phyloP scores from a whole-genome alignment of 2,113 vertebrate genomes.

The Gulo gulo region DNA sequence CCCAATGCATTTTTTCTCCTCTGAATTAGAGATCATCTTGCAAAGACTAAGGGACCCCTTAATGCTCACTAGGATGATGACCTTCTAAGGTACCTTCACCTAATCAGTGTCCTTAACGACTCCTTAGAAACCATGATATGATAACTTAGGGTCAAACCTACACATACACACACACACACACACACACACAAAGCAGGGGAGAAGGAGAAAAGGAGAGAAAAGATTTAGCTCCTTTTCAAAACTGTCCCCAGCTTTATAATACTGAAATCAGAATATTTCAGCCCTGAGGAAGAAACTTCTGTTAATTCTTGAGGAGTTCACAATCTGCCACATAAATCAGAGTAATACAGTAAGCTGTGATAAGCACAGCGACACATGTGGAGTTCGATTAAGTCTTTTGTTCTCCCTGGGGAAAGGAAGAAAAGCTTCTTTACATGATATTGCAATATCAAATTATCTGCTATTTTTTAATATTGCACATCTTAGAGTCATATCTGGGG shows the following conservation, averaged over 20 bases:
- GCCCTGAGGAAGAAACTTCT: conserved; percentile 76
- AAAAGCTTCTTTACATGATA: conserved; percentile 81
- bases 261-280: conserved; percentile 76
- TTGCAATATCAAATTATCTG: conserved; percentile 80
- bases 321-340: conserved; percentile 83
- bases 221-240: conserved; percentile 21
- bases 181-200: no score
- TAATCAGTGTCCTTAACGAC: conserved; percentile 18
- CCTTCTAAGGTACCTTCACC: neutral
- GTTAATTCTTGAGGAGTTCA: conserved; percentile 77
- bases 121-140: neutral
- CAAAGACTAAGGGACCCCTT: neutral
- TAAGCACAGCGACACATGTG: conserved; percentile 78
- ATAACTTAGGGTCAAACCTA: neutral
- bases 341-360: conserved; percentile 82
- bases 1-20: neutral
- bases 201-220: neutral
- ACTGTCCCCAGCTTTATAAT: conserved; percentile 73
- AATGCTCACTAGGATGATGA: neutral
- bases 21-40: neutral
- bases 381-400: conserved; percentile 81
- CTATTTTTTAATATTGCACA: conserved; percentile 73
- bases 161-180: neutral
- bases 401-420: conserved; percentile 74
- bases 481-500: conserved; percentile 76